Conservation (phyloP, 2,113 vertebrate species). For the Heliornis fulica region DNA sequence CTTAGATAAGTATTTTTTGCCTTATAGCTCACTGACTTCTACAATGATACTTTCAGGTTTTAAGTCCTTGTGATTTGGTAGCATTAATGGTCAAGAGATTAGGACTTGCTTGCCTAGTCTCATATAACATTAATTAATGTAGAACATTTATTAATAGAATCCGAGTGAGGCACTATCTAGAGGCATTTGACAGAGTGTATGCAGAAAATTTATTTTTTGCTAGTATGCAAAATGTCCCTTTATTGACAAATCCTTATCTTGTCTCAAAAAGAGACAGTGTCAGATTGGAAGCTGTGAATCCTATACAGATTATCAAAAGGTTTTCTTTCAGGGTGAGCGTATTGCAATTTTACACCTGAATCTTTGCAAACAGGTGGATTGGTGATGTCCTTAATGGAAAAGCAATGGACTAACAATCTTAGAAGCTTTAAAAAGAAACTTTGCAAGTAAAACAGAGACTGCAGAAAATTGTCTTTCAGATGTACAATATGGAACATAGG, state of each 20-base stretch:
- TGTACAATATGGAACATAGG: too few relatives aligned
- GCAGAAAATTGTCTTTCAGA: not conserved
- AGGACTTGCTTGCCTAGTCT: not conserved
- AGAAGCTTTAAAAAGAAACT: not conserved
- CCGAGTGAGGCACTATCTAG: not conserved
- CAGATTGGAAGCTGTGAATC: not conserved
- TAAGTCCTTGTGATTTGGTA: not conserved
- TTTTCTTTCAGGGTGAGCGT: not conserved
- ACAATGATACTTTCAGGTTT: not conserved
- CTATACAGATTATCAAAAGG: not conserved
- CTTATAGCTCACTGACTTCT: not conserved
- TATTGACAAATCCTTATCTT: not conserved
- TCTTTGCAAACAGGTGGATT: not conserved
- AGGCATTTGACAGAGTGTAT: not conserved
- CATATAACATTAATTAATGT: not conserved
- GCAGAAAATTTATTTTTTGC: not conserved
- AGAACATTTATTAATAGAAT: not conserved
- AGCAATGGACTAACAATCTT: not conserved
- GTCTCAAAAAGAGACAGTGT: not conserved
- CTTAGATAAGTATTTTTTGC: not conserved
- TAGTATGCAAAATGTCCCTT: not conserved
- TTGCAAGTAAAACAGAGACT: not conserved
- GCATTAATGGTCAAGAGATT: not conserved
- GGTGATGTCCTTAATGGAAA: not conserved
- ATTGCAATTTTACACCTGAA: not conserved